These are phyloP conservation scores for Neodiprion virginianus DNA, from an alignment of 1,140 invertebrate species.

Conservation along the genomic window DNA sequence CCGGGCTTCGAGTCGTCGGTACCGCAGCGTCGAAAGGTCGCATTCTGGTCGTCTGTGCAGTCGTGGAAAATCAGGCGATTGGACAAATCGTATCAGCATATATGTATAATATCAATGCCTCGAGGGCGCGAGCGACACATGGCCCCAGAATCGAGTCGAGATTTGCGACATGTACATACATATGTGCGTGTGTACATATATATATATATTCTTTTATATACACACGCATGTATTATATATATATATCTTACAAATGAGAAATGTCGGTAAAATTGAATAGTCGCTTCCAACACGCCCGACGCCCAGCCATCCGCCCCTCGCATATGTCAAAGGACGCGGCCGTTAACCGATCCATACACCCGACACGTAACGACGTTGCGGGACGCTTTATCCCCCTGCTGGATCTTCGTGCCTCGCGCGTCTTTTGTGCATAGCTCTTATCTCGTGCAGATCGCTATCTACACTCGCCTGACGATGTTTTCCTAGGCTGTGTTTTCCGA, in stretches of 20 bases:
- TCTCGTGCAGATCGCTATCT: constrained; percentile 39
- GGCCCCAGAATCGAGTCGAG: constrained; percentile 29
- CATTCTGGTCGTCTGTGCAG: neutral
- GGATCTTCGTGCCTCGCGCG: constrained; percentile 26
- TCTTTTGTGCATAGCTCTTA: constrained; percentile 40
- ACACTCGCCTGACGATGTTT: constrained; percentile 24
- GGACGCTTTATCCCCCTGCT: constrained; percentile 13
- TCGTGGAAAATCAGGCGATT: constrained; percentile 5
- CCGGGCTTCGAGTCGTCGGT: neutral
- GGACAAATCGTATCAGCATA: constrained; percentile 8
- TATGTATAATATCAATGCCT: neutral
- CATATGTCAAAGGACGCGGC: constrained; percentile 29
- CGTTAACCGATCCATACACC: constrained; percentile 23
- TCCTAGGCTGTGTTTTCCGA: constrained; percentile 23
- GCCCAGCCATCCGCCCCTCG: constrained; percentile 25
- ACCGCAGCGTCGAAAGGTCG: neutral
- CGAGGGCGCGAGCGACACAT: constrained; percentile 38
- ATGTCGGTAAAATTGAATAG: constrained; percentile 21
- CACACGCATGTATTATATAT: neutral
- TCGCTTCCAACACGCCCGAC: neutral
- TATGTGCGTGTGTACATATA: too few species aligned
- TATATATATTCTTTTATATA: neutral
- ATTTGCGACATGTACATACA: neutral
- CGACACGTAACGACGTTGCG: constrained; percentile 40
- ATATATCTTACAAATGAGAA: neutral